Evolutionary conservation across 1,140 invertebrate genomes (phyloP).

Genomic region (Diachasma alloeum): DNA sequence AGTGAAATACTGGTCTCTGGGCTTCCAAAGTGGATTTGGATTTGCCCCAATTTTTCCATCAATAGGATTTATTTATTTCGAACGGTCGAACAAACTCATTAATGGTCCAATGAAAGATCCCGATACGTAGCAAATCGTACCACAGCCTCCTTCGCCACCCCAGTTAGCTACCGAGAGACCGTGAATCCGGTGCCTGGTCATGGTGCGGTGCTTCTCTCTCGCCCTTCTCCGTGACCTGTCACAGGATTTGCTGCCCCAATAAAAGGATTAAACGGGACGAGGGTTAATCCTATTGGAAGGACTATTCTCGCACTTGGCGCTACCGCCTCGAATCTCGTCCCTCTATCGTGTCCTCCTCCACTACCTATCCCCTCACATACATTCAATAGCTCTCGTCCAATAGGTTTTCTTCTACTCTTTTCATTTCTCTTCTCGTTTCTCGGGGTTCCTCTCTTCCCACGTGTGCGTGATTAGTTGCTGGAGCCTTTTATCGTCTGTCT

Average conservation of each 20-base stretch:
- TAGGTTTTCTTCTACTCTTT: slow-evolving; percentile 21
- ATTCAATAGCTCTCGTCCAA: slow-evolving; percentile 1
- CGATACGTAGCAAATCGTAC: not conserved
- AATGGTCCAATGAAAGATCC: not conserved
- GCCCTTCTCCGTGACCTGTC: slow-evolving; percentile 47
- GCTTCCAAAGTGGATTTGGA: not conserved
- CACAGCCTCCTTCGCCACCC: not conserved
- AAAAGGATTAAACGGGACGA: slow-evolving; percentile 62
- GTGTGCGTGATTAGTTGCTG: slow-evolving; percentile 16
- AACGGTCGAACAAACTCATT: not conserved
- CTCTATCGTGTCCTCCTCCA: slow-evolving; percentile 19
- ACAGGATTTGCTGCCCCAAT: slow-evolving; percentile 58
- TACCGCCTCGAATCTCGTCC: slow-evolving; percentile 26
- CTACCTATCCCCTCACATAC: slow-evolving; percentile 6
- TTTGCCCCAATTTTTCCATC: not conserved
- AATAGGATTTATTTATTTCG: not conserved
- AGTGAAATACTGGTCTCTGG: not conserved
- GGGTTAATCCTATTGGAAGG: slow-evolving; percentile 61
- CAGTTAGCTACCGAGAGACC: not conserved
- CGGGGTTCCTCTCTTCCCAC: slow-evolving; percentile 6
- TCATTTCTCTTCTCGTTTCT: not conserved
- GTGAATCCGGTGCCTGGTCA: not conserved
- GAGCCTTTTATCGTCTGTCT: not conserved
- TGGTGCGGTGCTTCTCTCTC: not conserved
- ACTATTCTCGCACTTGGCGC: slow-evolving; percentile 44